These are phyloP conservation scores for Poeciliopsis turneri DNA, from an alignment of 2,797 vertebrate species.

Conservation along the genomic window DNA sequence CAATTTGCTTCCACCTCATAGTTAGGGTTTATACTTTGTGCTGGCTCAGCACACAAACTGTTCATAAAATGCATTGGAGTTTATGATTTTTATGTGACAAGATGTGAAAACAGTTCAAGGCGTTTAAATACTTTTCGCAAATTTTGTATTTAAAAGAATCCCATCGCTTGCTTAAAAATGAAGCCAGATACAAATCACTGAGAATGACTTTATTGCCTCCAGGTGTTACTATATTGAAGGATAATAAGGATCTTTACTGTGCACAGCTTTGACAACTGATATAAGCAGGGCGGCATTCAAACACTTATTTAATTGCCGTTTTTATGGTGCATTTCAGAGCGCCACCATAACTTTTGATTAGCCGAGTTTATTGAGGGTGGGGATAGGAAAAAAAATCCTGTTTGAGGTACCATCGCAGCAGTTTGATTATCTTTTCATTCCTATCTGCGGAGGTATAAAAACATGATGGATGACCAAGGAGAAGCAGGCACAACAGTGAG, in stretches of 20 bases:
- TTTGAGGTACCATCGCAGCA: conserved; percentile 64
- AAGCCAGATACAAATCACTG: conserved; percentile 40
- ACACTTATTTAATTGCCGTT: conserved; percentile 79
- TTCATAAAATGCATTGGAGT: neutral
- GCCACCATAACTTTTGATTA: conserved; percentile 84
- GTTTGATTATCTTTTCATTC: conserved; percentile 81
- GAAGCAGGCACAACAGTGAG: conserved; percentile 38
- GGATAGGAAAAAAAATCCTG: conserved; percentile 45
- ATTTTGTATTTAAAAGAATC: neutral
- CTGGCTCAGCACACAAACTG: neutral
- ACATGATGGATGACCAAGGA: conserved; percentile 65
- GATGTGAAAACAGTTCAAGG: neutral
- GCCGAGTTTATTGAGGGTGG: conserved; percentile 73
- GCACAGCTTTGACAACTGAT: conserved; percentile 41
- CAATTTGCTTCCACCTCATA: neutral
- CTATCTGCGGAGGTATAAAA: conserved; percentile 78
- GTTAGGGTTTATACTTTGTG: neutral
- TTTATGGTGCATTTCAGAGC: conserved; percentile 77
- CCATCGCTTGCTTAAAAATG: conserved; percentile 32
- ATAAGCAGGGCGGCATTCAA: conserved; percentile 68
- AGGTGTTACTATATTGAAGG: conserved; percentile 53
- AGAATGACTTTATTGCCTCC: conserved; percentile 57
- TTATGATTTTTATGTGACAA: conserved; percentile 2
- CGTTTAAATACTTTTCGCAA: neutral
- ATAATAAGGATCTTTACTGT: conserved; percentile 62